These are phyloP conservation scores for Philaethria dido DNA, from an alignment of 2,888 invertebrate genomes.

Conservation along the genomic window DNA sequence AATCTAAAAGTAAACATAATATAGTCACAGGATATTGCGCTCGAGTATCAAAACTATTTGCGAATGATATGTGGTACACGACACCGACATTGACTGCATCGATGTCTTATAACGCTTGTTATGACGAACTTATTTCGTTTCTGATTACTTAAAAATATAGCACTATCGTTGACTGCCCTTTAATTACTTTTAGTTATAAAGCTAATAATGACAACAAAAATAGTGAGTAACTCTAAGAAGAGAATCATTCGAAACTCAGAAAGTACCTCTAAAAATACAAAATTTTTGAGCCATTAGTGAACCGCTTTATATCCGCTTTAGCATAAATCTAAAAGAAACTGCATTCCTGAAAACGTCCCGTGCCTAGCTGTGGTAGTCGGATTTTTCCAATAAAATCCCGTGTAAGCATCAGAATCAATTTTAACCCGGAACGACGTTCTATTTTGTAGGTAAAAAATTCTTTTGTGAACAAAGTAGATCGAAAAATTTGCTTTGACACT, in stretches of 20 bases:
- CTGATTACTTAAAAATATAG: constrained; percentile 22
- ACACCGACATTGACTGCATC: constrained; percentile 40
- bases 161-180: neutral
- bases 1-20: constrained; percentile 76
- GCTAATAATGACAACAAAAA: neutral
- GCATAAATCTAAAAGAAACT: constrained; percentile 42
- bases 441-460: constrained; percentile 43
- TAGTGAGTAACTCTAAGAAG: neutral
- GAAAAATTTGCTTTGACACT: constrained; percentile 44
- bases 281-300: constrained; percentile 27
- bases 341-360: constrained; percentile 37
- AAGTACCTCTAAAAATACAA: constrained; percentile 26
- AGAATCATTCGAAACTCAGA: neutral
- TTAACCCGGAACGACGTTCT: constrained; percentile 42
- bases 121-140: constrained; percentile 26
- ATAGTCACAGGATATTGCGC: constrained; percentile 78
- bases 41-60: constrained; percentile 76
- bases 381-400: constrained; percentile 46
- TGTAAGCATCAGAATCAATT: constrained; percentile 47
- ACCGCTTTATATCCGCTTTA: constrained; percentile 35
- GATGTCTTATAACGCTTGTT: constrained; percentile 30
- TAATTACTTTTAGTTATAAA: neutral
- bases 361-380: constrained; percentile 38
- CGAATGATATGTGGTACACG: constrained; percentile 55
- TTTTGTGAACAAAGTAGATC: constrained; percentile 45